A percentile compares a stretch with the other conserved stretches of the same genome.
These are phyloP conservation scores for Pocillopora verrucosa DNA, from an alignment of 64 coral and sea anemone genomes.

Conservation along the genomic window DNA sequence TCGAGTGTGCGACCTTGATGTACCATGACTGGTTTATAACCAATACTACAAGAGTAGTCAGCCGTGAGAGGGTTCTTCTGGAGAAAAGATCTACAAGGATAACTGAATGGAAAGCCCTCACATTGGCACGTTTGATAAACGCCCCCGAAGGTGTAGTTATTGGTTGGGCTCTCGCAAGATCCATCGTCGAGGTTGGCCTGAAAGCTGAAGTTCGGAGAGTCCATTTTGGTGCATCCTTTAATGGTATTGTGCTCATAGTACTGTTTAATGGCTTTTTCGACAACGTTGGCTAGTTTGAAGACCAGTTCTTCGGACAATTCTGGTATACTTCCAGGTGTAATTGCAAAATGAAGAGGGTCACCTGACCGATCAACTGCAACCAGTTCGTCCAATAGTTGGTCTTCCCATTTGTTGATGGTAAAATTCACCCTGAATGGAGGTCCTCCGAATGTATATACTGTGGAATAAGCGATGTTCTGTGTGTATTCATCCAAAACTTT, in stretches of 20 bases:
- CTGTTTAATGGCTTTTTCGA: conserved; percentile 65
- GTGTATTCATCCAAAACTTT: conserved; percentile 69
- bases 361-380: conserved; percentile 71
- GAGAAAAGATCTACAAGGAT: conserved; percentile 60
- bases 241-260: conserved; percentile 89
- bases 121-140: conserved; percentile 78
- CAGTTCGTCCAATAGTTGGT: conserved; percentile 56
- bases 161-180: conserved; percentile 70
- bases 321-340: conserved; percentile 61
- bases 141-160: conserved; percentile 90
- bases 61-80: conserved; percentile 83
- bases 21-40: conserved; percentile 72
- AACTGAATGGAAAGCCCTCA: conserved; percentile 39
- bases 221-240: conserved; percentile 82
- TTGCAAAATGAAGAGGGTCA: conserved; percentile 68
- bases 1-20: conserved; percentile 74
- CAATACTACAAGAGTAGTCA: conserved; percentile 66
- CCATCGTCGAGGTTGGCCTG: conserved; percentile 89
- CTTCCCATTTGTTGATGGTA: conserved; percentile 78
- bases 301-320: conserved; percentile 60
- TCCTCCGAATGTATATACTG: conserved; percentile 72
- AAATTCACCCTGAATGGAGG: conserved; percentile 74
- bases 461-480: conserved; percentile 44
- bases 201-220: conserved; percentile 91
- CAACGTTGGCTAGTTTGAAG: conserved; percentile 50